These are phyloP conservation scores for Polyodon spathula DNA, from an alignment of 2,113 vertebrate genomes.

Conservation along the genomic window DNA sequence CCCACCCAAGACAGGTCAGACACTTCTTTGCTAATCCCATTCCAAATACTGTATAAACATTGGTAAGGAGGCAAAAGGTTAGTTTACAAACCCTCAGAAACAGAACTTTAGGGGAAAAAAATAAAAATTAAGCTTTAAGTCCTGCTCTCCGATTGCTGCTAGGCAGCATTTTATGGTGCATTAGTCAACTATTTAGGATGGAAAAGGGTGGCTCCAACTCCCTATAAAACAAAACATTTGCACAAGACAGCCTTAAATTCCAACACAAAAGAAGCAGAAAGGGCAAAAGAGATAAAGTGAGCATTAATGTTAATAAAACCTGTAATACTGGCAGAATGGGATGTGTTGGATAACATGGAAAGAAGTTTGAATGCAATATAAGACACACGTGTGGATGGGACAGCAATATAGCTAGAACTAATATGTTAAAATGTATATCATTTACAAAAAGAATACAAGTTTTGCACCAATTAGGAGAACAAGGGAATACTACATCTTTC, in stretches of 20 bases:
- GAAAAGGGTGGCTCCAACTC: background rate
- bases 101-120: too few species aligned
- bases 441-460: too few species aligned
- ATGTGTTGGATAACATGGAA: too few species aligned
- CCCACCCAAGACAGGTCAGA: background rate
- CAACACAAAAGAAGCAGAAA: conserved; percentile 1
- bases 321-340: too few species aligned
- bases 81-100: background rate
- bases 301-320: background rate
- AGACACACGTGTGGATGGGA: too few species aligned
- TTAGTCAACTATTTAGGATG: conserved; percentile 20
- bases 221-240: too few species aligned
- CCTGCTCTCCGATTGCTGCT: conserved; percentile 17
- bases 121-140: background rate
- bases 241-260: background rate
- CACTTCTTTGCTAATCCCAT: background rate
- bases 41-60: background rate
- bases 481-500: too few species aligned
- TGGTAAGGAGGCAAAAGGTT: background rate
- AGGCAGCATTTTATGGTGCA: conserved; percentile 19
- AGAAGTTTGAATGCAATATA: too few species aligned
- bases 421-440: too few species aligned
- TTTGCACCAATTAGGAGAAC: too few species aligned
- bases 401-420: too few species aligned
- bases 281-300: background rate